Evolutionary conservation across 2,888 invertebrate species (phyloP), one percentile per base, ranked within the genome.

Genomic region (Neoaliturus tenellus): DNA sequence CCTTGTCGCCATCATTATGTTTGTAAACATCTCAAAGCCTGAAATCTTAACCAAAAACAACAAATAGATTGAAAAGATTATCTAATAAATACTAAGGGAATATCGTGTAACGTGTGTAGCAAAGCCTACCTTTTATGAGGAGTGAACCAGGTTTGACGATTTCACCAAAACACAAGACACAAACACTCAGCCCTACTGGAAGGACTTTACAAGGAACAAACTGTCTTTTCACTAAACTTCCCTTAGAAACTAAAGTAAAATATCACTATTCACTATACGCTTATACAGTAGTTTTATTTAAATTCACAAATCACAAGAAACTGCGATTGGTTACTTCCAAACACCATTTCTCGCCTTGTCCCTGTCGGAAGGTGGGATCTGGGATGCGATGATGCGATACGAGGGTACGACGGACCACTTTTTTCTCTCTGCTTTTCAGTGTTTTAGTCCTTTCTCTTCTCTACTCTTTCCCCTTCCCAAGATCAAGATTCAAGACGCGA

Each of bases 401-500:
- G n/a, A n/a, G n/a, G n/a, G n/a, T n/a, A n/a, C n/a, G 8, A 51
- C 14, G 31, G 62, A 31, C 62, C 62, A 62, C 51, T 51, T 23
- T 51, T 23, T 8, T 39, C 39, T 12, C 12, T 51, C 51, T 10
- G 12, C 8, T 10, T n/a, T 17, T 12, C 8, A n/a, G 12, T 51
- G n/a, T 17, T 17, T 4, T n/a, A 51, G 17, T 6, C n/a, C n/a
- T 51, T 12, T n/a, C n/a, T n/a, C n/a, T 12, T 62, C 62, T 14
- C 25, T 14, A 20, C 58, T 20, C 14, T 10, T 51, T 12, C 51
- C 51, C 6, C 20, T 55, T 55, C 55, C 23, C 55, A 62, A 62
- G 62, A 62, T 62, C 28, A 31, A 62, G 62, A 62, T 62, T 62
- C 28, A 62, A 62, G 62, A 62, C 28, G 4, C 62, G n/a, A 25